These are phyloP conservation scores for Drosophila ustulata DNA, from an alignment of 2,888 invertebrate species.

Conservation along the genomic window DNA sequence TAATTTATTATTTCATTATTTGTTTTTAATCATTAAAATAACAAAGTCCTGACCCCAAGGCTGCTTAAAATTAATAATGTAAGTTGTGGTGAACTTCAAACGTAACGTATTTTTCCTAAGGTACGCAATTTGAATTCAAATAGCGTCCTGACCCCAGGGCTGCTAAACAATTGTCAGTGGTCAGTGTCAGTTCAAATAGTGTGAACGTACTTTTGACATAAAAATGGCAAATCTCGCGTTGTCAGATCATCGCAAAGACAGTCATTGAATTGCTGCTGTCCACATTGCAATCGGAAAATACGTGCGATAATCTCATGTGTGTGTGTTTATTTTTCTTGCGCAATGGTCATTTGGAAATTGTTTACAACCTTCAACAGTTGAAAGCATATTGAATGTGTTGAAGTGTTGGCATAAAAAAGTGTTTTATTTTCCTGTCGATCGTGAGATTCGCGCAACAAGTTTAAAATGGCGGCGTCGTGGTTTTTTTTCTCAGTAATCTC, in stretches of 20 bases:
- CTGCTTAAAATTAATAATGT: neutral
- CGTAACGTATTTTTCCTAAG: too few species aligned
- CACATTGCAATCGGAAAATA: neutral
- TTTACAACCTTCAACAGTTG: constrained; percentile 4
- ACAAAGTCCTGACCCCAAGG: neutral
- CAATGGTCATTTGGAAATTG: constrained; percentile 3
- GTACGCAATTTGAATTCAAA: neutral
- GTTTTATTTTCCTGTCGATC: constrained; percentile 14
- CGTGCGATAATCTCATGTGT: neutral
- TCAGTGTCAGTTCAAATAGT: neutral
- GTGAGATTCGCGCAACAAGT: constrained; percentile 2
- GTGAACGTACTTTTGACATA: neutral
- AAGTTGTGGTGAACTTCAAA: too few species aligned
- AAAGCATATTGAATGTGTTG: neutral
- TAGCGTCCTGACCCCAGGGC: neutral
- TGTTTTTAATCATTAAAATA: neutral
- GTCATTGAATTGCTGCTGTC: neutral
- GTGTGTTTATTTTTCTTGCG: constrained; percentile 6
- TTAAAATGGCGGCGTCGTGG: constrained; percentile 3
- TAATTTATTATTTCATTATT: neutral
- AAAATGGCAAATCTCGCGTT: neutral
- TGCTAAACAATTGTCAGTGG: neutral
- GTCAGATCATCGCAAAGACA: neutral
- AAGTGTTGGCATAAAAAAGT: constrained; percentile 1
- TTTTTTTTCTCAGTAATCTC: neutral